Evolutionary conservation across 2,888 invertebrate species (phyloP).

Genomic region (Embidobia sp.): DNA sequence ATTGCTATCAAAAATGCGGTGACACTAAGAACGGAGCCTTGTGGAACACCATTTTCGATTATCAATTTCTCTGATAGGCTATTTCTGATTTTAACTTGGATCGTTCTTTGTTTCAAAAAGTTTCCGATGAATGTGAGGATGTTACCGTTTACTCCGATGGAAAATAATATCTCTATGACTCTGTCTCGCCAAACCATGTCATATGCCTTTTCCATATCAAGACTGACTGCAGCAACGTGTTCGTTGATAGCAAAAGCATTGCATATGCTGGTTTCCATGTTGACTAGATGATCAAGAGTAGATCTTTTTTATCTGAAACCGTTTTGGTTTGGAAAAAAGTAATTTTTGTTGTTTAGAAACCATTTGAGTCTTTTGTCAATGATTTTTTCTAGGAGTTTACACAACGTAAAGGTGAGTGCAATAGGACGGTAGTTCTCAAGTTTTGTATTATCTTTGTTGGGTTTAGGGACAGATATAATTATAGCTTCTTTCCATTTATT

Average conservation of each 20-base stretch:
- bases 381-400: constrained; percentile 48
- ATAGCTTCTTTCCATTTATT: constrained; percentile 20
- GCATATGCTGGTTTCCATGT: constrained; percentile 21
- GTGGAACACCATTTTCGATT: constrained; percentile 32
- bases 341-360: constrained; percentile 15
- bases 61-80: not conserved
- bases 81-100: constrained; percentile 56
- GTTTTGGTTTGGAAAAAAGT: constrained; percentile 27
- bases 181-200: constrained; percentile 49
- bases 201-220: constrained; percentile 63
- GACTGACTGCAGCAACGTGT: constrained; percentile 44
- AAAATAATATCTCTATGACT: not conserved
- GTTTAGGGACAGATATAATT: constrained; percentile 37
- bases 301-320: constrained; percentile 27
- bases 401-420: constrained; percentile 43
- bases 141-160: constrained; percentile 1
- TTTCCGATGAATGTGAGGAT: constrained; percentile 24
- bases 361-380: constrained; percentile 15
- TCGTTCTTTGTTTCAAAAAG: constrained; percentile 15
- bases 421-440: constrained; percentile 46
- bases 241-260: constrained; percentile 38
- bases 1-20: no score
- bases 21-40: constrained; percentile 18
- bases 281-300: constrained; percentile 17
- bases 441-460: constrained; percentile 17